Evolutionary conservation across 2,797 vertebrate species (phyloP).

Genomic region (Gymnoscopelus microlampas): DNA sequence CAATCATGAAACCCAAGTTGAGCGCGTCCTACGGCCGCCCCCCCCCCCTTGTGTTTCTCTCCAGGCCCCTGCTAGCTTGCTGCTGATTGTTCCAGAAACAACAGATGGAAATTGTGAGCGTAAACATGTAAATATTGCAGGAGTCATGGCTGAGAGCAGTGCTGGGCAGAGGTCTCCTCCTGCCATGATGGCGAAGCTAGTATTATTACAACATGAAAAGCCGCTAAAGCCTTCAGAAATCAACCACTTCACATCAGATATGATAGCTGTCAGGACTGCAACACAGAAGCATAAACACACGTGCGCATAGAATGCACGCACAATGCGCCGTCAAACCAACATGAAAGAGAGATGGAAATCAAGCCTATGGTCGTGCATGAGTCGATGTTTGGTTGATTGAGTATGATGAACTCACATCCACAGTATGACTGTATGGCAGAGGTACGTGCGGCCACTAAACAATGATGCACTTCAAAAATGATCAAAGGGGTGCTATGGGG

Average conservation of each 20-base stretch:
- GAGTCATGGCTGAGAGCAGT: conserved; percentile 71
- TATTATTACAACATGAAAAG: conserved; percentile 63
- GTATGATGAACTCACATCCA: conserved; percentile 27
- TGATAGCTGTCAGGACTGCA: conserved; percentile 63
- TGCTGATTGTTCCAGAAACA: conserved; percentile 86
- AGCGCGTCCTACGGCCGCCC: conserved; percentile 70
- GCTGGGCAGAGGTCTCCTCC: conserved; percentile 50
- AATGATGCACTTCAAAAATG: neutral
- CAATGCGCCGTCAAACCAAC: conserved; percentile 30
- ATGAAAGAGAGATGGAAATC: conserved; percentile 44
- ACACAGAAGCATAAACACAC: conserved; percentile 70
- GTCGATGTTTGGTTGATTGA: conserved; percentile 18
- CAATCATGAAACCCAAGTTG: conserved; percentile 84
- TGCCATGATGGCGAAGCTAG: conserved; percentile 61
- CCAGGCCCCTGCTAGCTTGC: conserved; percentile 48
- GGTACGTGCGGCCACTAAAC: conserved; percentile 1
- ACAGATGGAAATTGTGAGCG: conserved; percentile 85
- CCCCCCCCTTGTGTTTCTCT: conserved; percentile 53
- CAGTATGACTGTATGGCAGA: neutral
- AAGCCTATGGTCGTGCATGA: conserved; percentile 15
- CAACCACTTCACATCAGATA: conserved; percentile 72
- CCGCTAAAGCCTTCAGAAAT: conserved; percentile 64
- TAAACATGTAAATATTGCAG: conserved; percentile 86
- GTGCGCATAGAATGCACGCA: neutral
- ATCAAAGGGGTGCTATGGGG: conserved; percentile 10